Evolutionary conservation across 2,797 vertebrate species (phyloP).

Genomic region (Staurois parvus): DNA sequence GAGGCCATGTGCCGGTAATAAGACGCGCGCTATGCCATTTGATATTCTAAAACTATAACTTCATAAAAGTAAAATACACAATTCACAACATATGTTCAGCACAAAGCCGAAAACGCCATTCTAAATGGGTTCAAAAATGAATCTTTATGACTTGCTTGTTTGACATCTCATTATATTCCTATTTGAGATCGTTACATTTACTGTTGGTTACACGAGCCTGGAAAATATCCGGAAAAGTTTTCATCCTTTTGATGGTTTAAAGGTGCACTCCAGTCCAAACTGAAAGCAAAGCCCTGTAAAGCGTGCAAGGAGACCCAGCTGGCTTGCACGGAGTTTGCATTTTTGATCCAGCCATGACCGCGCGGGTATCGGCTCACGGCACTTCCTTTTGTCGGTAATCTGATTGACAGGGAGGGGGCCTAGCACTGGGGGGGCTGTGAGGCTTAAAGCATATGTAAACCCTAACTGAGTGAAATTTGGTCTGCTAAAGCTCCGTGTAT

Average conservation of each 20-base stretch:
- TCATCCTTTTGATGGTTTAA: constrained; percentile 2
- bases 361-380: too few relatives aligned
- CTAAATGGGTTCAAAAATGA: constrained; percentile 22
- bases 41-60: constrained; percentile 42
- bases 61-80: constrained; percentile 45
- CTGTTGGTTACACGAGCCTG: constrained; percentile 2
- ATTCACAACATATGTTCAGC: constrained; percentile 44
- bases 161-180: constrained; percentile 48
- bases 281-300: too few relatives aligned
- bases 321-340: too few relatives aligned
- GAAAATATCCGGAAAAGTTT: constrained; percentile 14
- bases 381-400: too few relatives aligned
- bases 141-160: constrained; percentile 40
- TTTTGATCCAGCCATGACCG: too few relatives aligned
- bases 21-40: constrained; percentile 28
- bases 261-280: too few relatives aligned
- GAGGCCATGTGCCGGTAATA: constrained; percentile 19
- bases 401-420: too few relatives aligned
- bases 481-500: too few relatives aligned
- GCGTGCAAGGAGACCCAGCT: too few relatives aligned
- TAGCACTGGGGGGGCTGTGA: too few relatives aligned
- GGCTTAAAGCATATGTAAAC: too few relatives aligned
- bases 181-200: constrained; percentile 43
- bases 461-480: too few relatives aligned
- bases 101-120: constrained; percentile 30